Conservation (phyloP, 2,888 invertebrate genomes). For the Leistus spinibarbis region DNA sequence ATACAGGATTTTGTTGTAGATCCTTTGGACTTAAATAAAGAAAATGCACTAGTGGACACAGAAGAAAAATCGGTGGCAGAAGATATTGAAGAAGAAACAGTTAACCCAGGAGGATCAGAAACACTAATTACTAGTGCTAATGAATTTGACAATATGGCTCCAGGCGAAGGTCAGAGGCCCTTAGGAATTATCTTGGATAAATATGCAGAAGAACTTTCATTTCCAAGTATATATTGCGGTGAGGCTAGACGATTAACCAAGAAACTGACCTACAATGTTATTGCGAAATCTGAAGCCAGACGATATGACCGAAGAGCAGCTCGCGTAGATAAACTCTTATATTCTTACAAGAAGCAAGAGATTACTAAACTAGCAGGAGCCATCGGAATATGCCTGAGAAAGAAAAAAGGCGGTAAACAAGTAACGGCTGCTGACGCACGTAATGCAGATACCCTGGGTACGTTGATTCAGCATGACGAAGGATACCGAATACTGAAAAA, state of each 20-base stretch:
- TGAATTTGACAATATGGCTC: conserved; percentile 39
- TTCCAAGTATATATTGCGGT: conserved; percentile 41
- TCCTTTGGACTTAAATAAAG: not conserved
- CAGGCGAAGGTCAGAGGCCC: conserved; percentile 42
- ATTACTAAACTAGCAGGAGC: conserved; percentile 24
- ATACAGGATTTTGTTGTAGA: not conserved
- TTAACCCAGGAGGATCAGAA: conserved; percentile 42
- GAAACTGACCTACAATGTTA: conserved; percentile 39
- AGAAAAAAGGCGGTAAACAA: conserved; percentile 40
- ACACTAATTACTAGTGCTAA: conserved; percentile 40
- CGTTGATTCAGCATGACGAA: conserved; percentile 40
- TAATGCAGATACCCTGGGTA: conserved; percentile 40
- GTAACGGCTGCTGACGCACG: conserved; percentile 40
- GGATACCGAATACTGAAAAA: conserved; percentile 40
- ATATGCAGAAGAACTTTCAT: conserved; percentile 41
- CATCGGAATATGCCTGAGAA: conserved; percentile 43
- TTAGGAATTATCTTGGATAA: conserved; percentile 41
- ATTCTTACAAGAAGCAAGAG: conserved; percentile 41
- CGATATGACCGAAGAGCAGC: conserved; percentile 42
- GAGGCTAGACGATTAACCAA: conserved; percentile 40
- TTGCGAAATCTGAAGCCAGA: conserved; percentile 42
- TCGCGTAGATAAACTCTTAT: conserved; percentile 43
- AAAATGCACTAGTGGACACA: not conserved
- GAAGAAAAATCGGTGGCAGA: not conserved
- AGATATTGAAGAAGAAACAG: conserved; percentile 4